These are phyloP conservation scores for Panagrolaimus sp. DNA, from an alignment of 1,140 invertebrate species.

Conservation along the genomic window DNA sequence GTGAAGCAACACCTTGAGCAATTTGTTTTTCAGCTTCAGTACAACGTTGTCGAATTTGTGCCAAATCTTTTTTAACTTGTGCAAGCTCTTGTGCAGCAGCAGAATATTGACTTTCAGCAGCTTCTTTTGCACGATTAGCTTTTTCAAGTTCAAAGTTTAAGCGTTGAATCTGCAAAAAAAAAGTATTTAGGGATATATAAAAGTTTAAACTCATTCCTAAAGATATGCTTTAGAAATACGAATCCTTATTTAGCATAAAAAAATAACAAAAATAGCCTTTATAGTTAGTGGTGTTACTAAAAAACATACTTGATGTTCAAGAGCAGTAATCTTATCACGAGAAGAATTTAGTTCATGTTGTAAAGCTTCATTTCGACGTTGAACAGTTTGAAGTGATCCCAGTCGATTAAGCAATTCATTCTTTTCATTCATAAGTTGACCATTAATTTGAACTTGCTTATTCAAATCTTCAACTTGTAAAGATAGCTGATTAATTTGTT, in stretches of 20 bases:
- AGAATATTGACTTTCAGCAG: no score
- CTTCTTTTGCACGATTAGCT: background rate
- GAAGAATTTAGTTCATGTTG: background rate
- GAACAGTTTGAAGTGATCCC: background rate
- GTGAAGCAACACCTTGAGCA: no score
- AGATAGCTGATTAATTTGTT: background rate
- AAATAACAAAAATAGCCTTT: no score
- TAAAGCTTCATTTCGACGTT: background rate
- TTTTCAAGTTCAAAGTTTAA: background rate
- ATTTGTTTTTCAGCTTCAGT: no score
- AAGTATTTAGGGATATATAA: background rate
- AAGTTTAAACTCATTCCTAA: no score
- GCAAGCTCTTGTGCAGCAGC: no score
- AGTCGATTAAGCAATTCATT: background rate
- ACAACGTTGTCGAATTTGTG: no score
- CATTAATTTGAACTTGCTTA: background rate
- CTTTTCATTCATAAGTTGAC: background rate
- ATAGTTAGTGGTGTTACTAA: no score
- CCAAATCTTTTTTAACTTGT: no score
- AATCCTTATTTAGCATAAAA: no score
- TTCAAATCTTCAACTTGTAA: background rate
- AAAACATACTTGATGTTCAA: background rate
- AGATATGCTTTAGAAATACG: no score
- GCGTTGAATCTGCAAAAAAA: background rate
- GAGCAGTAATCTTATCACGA: background rate